Evolutionary conservation across 2,797 vertebrate genomes (phyloP).

Genomic region (Silurus lanzhouensis): DNA sequence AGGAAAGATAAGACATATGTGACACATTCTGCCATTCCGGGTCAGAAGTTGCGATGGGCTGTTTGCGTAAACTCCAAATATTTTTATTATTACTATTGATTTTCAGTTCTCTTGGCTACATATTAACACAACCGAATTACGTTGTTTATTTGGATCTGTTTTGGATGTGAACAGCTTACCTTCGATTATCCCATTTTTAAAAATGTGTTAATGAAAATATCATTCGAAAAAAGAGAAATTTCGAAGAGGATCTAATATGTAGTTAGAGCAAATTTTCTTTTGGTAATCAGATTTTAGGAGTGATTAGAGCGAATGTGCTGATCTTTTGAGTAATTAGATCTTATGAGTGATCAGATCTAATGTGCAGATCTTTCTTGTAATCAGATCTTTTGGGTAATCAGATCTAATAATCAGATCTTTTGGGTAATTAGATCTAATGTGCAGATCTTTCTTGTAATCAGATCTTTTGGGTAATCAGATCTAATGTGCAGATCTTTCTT

Average conservation of each 20-base stretch:
- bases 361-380: too few species aligned
- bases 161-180: neutral
- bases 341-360: too few species aligned
- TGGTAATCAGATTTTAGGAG: too few species aligned
- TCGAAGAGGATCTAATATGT: too few species aligned
- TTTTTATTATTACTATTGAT: neutral
- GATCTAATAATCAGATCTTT: too few species aligned
- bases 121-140: neutral
- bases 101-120: neutral
- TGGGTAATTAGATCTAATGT: too few species aligned
- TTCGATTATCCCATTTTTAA: neutral
- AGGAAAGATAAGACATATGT: slow-evolving; percentile 43
- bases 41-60: neutral
- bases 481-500: too few species aligned
- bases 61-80: neutral
- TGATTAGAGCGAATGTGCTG: too few species aligned
- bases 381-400: too few species aligned
- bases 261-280: neutral
- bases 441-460: too few species aligned
- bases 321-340: too few species aligned
- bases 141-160: neutral
- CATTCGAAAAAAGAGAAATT: neutral
- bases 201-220: neutral
- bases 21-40: neutral
- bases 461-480: too few species aligned